Conservation (phyloP, 2,113 vertebrate species). For the Forbesichthys agassizii region DNA sequence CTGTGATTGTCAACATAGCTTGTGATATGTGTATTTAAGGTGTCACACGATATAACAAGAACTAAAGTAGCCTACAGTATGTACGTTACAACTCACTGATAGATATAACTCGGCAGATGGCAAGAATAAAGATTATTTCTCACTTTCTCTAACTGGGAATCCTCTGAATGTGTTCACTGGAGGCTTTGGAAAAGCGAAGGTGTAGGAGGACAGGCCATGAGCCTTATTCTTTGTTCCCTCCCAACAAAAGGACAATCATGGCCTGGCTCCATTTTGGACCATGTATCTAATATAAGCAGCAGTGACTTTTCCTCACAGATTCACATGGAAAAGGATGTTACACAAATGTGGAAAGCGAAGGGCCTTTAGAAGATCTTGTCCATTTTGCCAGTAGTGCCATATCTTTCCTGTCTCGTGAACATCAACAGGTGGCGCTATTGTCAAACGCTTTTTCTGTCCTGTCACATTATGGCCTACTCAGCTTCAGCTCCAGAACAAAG, state of each 20-base stretch:
- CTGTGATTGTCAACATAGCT: constrained; percentile 5
- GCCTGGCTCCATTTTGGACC: constrained; percentile 15
- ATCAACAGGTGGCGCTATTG: constrained; percentile 69
- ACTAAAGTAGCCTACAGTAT: not conserved
- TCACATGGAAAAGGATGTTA: not conserved
- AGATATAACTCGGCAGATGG: not conserved
- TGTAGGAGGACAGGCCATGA: constrained; percentile 64
- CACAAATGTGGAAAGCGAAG: not conserved
- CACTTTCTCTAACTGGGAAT: constrained; percentile 32
- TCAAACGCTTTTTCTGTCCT: constrained; percentile 23
- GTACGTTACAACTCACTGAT: not conserved
- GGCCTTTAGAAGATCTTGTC: no score
- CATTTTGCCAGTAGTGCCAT: not conserved
- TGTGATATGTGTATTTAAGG: not conserved
- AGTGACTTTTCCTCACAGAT: not conserved
- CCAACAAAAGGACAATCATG: constrained; percentile 15
- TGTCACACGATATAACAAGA: not conserved
- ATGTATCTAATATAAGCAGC: not conserved
- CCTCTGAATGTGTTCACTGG: constrained; percentile 17
- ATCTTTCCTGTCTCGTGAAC: not conserved
- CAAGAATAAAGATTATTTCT: constrained; percentile 6
- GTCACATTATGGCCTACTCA: not conserved
- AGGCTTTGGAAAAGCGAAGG: constrained; percentile 37
- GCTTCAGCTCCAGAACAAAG: constrained; percentile 50
- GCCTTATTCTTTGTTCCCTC: constrained; percentile 55